These are phyloP conservation scores for Hippocampus zosterae DNA, from an alignment of 2,113 vertebrate species.

Conservation along the genomic window DNA sequence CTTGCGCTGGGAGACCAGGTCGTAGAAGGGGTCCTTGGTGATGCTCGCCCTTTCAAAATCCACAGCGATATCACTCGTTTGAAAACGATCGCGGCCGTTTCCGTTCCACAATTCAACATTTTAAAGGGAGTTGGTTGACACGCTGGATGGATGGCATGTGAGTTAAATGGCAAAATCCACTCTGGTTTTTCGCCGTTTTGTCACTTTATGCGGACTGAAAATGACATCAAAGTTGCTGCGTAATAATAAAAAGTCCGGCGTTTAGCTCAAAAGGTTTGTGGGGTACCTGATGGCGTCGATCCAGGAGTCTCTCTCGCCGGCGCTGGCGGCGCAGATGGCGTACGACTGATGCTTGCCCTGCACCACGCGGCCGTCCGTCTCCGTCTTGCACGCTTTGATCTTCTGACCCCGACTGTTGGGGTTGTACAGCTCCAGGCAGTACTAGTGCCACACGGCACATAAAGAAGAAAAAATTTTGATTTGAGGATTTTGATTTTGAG, in stretches of 20 bases:
- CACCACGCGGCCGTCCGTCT: slow-evolving; percentile 90
- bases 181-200: too few relatives aligned
- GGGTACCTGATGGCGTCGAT: slow-evolving; percentile 85
- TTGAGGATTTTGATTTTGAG: too few relatives aligned
- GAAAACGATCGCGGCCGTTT: background rate
- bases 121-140: too few relatives aligned
- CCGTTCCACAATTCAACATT: too few relatives aligned
- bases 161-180: too few relatives aligned
- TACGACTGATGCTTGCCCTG: slow-evolving; percentile 94
- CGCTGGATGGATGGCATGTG: too few relatives aligned
- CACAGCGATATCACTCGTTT: background rate
- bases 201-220: too few relatives aligned
- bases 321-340: slow-evolving; percentile 85
- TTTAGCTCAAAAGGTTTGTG: too few relatives aligned
- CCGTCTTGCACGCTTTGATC: slow-evolving; percentile 95
- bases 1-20: slow-evolving; percentile 86
- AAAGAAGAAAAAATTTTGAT: too few relatives aligned
- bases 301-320: slow-evolving; percentile 87
- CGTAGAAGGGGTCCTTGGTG: slow-evolving; percentile 90
- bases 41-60: slow-evolving; percentile 81
- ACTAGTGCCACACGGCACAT: slow-evolving; percentile 59
- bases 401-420: slow-evolving; percentile 87
- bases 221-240: too few relatives aligned
- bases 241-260: too few relatives aligned
- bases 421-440: slow-evolving; percentile 91